A percentile compares a stretch with the other conserved stretches of the same genome.
Conservation (phyloP, 2,888 invertebrate species). For the Agriotes lineatus region DNA sequence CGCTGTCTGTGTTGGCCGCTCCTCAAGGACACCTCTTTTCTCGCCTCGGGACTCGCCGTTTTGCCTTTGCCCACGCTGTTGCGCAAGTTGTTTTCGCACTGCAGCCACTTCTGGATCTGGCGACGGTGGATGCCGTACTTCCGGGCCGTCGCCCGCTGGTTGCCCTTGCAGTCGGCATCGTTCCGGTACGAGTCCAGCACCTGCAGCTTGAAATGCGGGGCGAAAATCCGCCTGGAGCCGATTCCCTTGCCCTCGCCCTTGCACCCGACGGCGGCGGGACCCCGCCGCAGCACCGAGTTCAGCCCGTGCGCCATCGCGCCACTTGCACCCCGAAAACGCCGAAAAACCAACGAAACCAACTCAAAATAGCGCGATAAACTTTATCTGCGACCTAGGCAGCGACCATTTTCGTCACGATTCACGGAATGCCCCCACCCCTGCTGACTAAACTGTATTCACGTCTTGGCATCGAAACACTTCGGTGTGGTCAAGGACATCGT, state of each 20-base stretch:
- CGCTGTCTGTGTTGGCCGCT: slow-evolving; percentile 61
- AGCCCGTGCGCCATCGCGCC: slow-evolving; percentile 71
- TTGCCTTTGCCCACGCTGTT: slow-evolving; percentile 74
- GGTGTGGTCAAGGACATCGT: too few relatives aligned
- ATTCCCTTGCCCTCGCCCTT: slow-evolving; percentile 69
- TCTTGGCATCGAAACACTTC: slow-evolving; percentile 75
- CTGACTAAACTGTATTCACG: slow-evolving; percentile 74
- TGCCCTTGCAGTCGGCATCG: slow-evolving; percentile 89
- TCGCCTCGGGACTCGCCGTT: slow-evolving; percentile 49
- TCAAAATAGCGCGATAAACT: slow-evolving; percentile 59
- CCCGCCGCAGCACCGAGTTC: slow-evolving; percentile 68
- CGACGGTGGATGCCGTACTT: slow-evolving; percentile 91
- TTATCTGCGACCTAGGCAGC: slow-evolving; percentile 70
- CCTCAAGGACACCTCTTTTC: slow-evolving; percentile 61
- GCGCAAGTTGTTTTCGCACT: slow-evolving; percentile 84
- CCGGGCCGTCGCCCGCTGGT: slow-evolving; percentile 89
- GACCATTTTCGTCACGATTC: slow-evolving; percentile 68
- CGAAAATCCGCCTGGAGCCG: slow-evolving; percentile 89
- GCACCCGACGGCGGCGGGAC: slow-evolving; percentile 62
- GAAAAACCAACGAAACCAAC: slow-evolving; percentile 57
- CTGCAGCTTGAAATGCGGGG: slow-evolving; percentile 90
- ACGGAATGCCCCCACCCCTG: slow-evolving; percentile 67
- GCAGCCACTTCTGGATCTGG: slow-evolving; percentile 93
- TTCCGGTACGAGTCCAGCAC: slow-evolving; percentile 89
- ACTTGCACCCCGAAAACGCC: slow-evolving; percentile 46